Conservation (phyloP, 2,888 invertebrate species). For the Muschampia plurimacula region DNA sequence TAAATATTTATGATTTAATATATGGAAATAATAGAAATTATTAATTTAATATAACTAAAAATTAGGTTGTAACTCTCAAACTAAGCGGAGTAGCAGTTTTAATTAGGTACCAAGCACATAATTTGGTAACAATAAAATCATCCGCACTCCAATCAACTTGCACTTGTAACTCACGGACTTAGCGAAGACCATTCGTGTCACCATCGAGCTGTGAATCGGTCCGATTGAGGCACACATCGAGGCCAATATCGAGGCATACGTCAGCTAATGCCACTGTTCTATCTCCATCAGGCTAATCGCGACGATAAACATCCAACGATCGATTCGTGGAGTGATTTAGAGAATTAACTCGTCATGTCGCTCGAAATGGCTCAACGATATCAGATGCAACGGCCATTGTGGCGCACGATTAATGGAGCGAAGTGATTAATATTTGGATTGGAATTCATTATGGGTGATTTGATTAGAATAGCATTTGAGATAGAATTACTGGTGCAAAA, state of each 20-base stretch:
- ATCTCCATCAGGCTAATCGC: slow-evolving; percentile 72
- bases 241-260: slow-evolving; percentile 51
- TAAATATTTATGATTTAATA: too few relatives aligned
- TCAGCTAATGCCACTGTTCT: slow-evolving; percentile 70
- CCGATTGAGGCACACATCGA: slow-evolving; percentile 21
- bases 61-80: too few relatives aligned
- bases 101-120: too few relatives aligned
- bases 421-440: slow-evolving; percentile 18
- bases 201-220: slow-evolving; percentile 20
- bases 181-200: slow-evolving; percentile 31
- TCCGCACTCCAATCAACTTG: neutral
- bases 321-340: slow-evolving; percentile 61
- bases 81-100: too few relatives aligned
- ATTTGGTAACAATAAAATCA: too few relatives aligned
- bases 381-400: slow-evolving; percentile 29
- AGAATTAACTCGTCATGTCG: slow-evolving; percentile 58
- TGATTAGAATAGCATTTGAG: neutral
- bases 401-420: slow-evolving; percentile 23
- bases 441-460: neutral
- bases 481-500: neutral
- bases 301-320: slow-evolving; percentile 67
- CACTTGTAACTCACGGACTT: slow-evolving; percentile 36
- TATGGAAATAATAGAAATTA: too few relatives aligned
- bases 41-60: too few relatives aligned
- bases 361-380: slow-evolving; percentile 13